phyloP scores from a whole-genome alignment of 2,113 vertebrate genomes.

The Notarius lentiginosus region DNA sequence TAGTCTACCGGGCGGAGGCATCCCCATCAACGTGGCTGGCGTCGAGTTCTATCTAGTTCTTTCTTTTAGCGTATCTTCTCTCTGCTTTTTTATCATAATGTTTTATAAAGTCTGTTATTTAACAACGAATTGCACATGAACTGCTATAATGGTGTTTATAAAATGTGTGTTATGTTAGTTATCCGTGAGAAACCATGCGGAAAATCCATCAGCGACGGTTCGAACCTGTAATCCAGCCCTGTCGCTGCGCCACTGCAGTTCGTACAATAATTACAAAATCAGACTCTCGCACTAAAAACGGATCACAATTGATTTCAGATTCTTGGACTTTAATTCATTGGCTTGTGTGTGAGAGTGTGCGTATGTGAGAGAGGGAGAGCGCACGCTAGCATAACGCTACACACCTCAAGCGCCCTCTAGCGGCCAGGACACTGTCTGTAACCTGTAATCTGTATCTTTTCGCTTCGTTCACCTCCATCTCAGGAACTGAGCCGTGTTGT shows the following conservation, averaged over 20 bases:
- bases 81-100: too few relatives aligned
- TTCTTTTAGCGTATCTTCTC: too few relatives aligned
- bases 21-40: too few relatives aligned
- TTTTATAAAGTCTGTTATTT: background rate
- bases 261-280: background rate
- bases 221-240: background rate
- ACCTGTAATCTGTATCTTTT: too few relatives aligned
- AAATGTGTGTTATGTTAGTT: background rate
- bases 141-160: background rate
- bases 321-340: background rate
- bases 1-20: too few relatives aligned
- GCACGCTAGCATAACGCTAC: background rate
- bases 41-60: too few relatives aligned
- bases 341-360: background rate
- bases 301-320: background rate
- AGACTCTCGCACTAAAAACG: too few relatives aligned
- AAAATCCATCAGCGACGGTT: background rate
- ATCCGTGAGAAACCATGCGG: background rate
- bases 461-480: background rate
- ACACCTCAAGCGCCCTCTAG: background rate
- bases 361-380: background rate
- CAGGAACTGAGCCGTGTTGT: background rate
- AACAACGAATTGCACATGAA: too few relatives aligned
- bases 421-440: background rate
- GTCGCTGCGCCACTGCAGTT: background rate